Evolutionary conservation across 2,888 invertebrate genomes (phyloP).

Genomic region (Apoda limacodes): DNA sequence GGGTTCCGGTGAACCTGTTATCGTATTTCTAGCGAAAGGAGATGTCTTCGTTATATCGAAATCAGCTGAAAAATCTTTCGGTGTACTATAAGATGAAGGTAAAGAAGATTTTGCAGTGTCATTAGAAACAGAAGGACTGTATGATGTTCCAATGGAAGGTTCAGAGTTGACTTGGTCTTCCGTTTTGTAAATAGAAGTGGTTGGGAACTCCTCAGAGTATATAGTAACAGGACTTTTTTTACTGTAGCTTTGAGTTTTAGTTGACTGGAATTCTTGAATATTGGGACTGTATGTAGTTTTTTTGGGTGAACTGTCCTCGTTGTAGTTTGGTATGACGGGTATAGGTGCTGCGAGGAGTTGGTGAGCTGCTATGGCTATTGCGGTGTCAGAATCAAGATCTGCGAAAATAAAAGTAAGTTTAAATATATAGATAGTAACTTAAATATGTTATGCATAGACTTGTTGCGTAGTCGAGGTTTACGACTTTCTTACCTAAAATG

Average conservation of each 20-base stretch:
- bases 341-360: constrained; percentile 56
- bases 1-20: no score
- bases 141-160: constrained; percentile 28
- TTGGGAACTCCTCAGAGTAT: constrained; percentile 32
- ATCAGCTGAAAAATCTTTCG: no score
- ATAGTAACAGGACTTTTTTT: constrained; percentile 26
- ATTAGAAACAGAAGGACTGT: constrained; percentile 19
- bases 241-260: constrained; percentile 36
- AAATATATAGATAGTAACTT: no score
- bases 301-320: constrained; percentile 33
- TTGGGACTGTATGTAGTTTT: constrained; percentile 30
- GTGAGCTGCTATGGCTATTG: constrained; percentile 57
- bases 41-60: no score
- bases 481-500: constrained; percentile 38
- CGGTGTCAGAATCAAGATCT: constrained; percentile 55
- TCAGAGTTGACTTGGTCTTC: constrained; percentile 26
- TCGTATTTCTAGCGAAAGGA: no score
- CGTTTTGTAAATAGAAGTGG: constrained; percentile 38
- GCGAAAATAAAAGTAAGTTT: no score
- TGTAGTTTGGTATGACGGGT: constrained; percentile 43
- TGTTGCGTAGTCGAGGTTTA: neutral
- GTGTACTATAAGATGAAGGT: no score
- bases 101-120: no score
- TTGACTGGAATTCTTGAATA: constrained; percentile 40
- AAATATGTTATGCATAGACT: neutral